These are phyloP conservation scores for Todus mexicanus DNA, from an alignment of 2,797 vertebrate species.

Conservation along the genomic window DNA sequence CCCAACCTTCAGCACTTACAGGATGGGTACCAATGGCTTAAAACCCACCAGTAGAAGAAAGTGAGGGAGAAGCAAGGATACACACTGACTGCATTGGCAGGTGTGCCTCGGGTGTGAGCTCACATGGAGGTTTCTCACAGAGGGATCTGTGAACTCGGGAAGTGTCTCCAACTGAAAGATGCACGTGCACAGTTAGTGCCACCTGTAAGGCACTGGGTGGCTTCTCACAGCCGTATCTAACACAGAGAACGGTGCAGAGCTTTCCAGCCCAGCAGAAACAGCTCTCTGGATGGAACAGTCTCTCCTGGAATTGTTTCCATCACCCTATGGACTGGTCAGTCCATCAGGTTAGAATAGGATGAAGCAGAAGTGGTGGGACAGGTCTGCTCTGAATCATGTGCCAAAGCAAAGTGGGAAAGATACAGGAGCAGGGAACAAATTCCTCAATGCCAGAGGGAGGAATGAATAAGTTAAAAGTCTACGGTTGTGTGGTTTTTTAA, in stretches of 20 bases:
- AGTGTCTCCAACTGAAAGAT: background rate
- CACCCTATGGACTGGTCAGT: background rate
- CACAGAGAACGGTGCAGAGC: background rate
- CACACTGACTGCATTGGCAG: accelerated
- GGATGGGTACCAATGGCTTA: background rate
- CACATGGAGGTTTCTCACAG: background rate
- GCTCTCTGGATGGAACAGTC: background rate
- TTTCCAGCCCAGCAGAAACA: background rate
- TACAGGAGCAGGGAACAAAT: background rate
- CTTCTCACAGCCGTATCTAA: background rate
- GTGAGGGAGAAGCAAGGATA: background rate
- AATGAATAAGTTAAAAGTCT: background rate
- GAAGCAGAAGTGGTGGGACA: background rate
- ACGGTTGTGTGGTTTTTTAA: too few relatives aligned
- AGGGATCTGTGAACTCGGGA: background rate
- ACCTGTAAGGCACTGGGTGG: background rate
- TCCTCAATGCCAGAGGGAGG: background rate
- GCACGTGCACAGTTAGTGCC: accelerated
- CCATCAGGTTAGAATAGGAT: background rate
- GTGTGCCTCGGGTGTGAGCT: background rate
- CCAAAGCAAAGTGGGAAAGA: background rate
- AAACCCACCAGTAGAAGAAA: background rate
- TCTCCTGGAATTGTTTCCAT: background rate
- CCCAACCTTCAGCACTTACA: background rate
- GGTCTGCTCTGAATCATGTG: background rate